A percentile compares a stretch with the other conserved stretches of the same genome.
These are phyloP conservation scores for Drosophila diplacantha DNA, from an alignment of 2,888 invertebrate genomes.

Conservation along the genomic window DNA sequence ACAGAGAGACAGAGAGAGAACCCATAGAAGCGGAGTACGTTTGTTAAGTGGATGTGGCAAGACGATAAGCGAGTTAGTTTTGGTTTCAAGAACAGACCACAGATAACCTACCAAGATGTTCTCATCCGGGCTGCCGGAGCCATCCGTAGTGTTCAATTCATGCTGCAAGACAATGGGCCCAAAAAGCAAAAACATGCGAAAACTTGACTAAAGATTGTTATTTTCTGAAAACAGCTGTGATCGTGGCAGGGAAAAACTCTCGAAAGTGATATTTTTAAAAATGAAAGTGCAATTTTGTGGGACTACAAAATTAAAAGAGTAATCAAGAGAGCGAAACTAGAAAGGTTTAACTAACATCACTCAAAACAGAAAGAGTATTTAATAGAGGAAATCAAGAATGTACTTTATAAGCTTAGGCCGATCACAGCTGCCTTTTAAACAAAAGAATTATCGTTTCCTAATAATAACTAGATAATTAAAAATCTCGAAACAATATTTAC, in stretches of 20 bases:
- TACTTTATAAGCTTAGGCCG: not conserved
- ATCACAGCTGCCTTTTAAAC: slow-evolving; percentile 3
- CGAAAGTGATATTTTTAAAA: no score
- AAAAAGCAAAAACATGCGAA: slow-evolving; percentile 52
- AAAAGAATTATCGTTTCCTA: no score
- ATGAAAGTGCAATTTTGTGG: not conserved
- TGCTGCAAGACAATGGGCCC: slow-evolving; percentile 78
- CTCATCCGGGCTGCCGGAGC: slow-evolving; percentile 85
- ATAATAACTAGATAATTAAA: not conserved
- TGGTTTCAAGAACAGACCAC: slow-evolving; percentile 23
- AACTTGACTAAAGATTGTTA: slow-evolving; percentile 1
- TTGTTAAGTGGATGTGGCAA: slow-evolving; percentile 32
- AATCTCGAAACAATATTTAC: slow-evolving; percentile 63
- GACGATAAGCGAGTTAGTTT: slow-evolving; percentile 59
- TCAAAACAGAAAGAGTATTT: no score
- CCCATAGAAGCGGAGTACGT: slow-evolving; percentile 18
- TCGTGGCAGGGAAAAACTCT: not conserved
- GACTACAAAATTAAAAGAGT: not conserved
- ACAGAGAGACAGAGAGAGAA: slow-evolving; percentile 13
- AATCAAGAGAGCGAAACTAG: not conserved
- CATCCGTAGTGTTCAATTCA: slow-evolving; percentile 82
- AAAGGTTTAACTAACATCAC: no score
- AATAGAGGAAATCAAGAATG: not conserved
- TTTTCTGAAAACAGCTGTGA: slow-evolving; percentile 2
- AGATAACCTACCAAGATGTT: slow-evolving; percentile 83